A percentile compares a stretch with the other conserved stretches of the same genome.
phyloP scores from a whole-genome alignment of 1,140 invertebrate genomes.

The Eciton burchellii region DNA sequence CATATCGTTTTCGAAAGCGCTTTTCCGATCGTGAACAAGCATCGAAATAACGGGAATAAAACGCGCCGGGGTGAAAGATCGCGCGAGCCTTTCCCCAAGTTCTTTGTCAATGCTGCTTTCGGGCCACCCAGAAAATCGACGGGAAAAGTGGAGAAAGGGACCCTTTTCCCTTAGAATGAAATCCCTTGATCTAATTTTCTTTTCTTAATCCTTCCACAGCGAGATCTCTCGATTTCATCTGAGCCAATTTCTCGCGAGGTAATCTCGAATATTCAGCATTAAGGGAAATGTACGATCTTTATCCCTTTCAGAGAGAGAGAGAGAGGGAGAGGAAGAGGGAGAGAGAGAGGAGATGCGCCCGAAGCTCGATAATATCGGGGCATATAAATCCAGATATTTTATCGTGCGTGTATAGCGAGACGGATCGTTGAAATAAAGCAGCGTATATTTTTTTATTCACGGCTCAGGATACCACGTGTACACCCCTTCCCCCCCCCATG shows the following conservation, averaged over 20 bases:
- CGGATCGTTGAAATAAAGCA: conserved; percentile 1
- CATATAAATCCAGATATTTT: conserved; percentile 25
- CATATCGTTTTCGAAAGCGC: conserved; percentile 62
- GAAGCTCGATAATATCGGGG: not conserved
- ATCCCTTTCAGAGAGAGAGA: not conserved
- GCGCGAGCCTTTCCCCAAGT: not conserved
- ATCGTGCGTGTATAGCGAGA: not conserved
- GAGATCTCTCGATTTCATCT: too few relatives aligned
- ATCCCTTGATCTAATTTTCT: not conserved
- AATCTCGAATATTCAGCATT: too few relatives aligned
- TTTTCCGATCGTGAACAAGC: conserved; percentile 60
- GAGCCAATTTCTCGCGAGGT: not conserved
- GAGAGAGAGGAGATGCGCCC: not conserved
- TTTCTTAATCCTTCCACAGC: not conserved
- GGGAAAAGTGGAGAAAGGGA: not conserved
- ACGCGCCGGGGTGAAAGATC: conserved; percentile 35
- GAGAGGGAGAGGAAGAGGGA: too few relatives aligned
- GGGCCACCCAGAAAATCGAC: not conserved
- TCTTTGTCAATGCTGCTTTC: not conserved
- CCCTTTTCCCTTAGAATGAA: not conserved
- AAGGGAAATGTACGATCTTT: not conserved
- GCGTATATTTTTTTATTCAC: not conserved
- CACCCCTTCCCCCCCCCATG: too few relatives aligned
- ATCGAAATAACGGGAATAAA: conserved; percentile 57
- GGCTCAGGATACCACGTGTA: not conserved